A percentile compares a stretch with the other conserved stretches of the same genome.
These are phyloP conservation scores for Hydropotes inermis DNA, from an alignment of 2,113 vertebrate species.

Conservation along the genomic window DNA sequence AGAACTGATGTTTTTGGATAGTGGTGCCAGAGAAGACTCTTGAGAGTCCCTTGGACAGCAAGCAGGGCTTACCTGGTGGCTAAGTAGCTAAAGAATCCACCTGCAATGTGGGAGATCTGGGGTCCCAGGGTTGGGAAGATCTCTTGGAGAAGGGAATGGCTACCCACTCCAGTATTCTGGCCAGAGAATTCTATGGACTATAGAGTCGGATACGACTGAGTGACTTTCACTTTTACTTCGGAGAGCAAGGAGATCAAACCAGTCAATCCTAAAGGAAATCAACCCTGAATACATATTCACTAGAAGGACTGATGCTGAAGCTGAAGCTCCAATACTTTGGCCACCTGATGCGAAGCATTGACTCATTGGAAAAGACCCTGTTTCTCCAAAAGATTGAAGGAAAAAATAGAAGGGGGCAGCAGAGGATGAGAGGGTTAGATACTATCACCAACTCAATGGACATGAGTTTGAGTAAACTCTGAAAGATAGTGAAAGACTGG, in stretches of 20 bases:
- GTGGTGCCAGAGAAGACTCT: not conserved
- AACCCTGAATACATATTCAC: not conserved
- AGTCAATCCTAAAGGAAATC: not conserved
- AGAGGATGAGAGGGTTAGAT: not conserved
- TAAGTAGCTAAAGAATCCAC: not conserved
- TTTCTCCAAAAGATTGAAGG: not conserved
- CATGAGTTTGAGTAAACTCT: not conserved
- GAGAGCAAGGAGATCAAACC: not conserved
- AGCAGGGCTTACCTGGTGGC: not conserved
- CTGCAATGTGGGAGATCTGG: not conserved
- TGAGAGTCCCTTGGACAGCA: not conserved
- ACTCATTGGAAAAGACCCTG: not conserved
- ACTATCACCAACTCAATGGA: not conserved
- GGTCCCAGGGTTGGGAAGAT: not conserved
- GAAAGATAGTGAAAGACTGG: not conserved
- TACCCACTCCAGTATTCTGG: not conserved
- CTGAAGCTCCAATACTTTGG: not conserved
- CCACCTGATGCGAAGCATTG: not conserved
- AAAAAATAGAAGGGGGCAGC: not conserved
- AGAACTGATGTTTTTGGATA: not conserved
- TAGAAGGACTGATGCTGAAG: not conserved
- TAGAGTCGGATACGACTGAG: not conserved
- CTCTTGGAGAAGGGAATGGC: not conserved
- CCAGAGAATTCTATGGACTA: not conserved
- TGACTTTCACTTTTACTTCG: not conserved